Evolutionary conservation across 2,888 invertebrate species (phyloP).

Genomic region (Acanthoscelides obtectus): DNA sequence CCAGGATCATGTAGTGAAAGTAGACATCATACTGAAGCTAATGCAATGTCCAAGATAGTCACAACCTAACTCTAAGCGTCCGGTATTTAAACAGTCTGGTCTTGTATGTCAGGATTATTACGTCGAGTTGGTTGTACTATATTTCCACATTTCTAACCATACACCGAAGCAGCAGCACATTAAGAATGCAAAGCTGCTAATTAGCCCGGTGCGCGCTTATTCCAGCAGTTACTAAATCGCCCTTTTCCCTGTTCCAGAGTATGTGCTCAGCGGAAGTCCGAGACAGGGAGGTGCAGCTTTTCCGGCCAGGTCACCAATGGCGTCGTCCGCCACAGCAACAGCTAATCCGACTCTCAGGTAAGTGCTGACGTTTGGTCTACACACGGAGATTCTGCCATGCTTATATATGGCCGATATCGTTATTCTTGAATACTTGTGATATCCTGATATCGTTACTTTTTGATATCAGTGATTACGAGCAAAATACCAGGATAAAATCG

Average conservation of each 20-base stretch:
- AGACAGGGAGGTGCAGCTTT: conserved; percentile 48
- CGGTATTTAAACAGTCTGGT: too few species aligned
- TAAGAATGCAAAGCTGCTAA: background rate
- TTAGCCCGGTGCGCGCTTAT: background rate
- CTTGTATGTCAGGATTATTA: background rate
- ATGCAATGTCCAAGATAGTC: too few species aligned
- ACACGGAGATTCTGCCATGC: background rate
- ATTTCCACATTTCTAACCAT: background rate
- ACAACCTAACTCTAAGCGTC: too few species aligned
- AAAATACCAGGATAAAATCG: too few species aligned
- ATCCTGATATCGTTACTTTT: too few species aligned
- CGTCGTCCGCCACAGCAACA: conserved; percentile 30
- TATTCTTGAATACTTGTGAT: too few species aligned
- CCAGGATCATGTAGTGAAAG: too few species aligned
- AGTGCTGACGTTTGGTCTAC: conserved; percentile 32
- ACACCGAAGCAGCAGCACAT: background rate
- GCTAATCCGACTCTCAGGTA: conserved; percentile 48
- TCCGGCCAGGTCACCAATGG: conserved; percentile 48
- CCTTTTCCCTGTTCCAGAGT: conserved; percentile 46
- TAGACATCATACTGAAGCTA: too few species aligned
- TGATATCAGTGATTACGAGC: too few species aligned
- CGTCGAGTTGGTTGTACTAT: background rate
- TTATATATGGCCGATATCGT: too few species aligned
- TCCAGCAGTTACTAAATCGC: background rate
- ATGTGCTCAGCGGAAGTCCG: conserved; percentile 53